These are phyloP conservation scores for Acanthopleura granulata DNA, from an alignment of 2,888 invertebrate genomes.

Conservation along the genomic window DNA sequence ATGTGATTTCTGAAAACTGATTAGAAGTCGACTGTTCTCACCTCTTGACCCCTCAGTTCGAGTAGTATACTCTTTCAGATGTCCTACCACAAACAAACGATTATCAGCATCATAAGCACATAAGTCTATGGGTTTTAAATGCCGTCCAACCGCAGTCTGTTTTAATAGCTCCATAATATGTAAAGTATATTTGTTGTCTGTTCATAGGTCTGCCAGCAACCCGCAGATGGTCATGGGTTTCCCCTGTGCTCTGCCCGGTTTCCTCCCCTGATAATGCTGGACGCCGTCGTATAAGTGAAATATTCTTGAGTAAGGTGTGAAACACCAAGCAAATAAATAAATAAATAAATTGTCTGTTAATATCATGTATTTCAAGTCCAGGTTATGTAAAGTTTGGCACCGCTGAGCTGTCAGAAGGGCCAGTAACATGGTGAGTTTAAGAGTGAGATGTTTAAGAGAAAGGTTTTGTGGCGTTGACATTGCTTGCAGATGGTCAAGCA, in stretches of 20 bases:
- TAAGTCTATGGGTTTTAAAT: neutral
- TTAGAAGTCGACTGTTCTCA: neutral
- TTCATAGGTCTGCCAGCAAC: no score
- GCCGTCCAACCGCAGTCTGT: neutral
- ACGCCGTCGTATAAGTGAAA: no score
- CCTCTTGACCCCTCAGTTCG: neutral
- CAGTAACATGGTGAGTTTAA: conserved; percentile 17
- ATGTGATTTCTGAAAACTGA: conserved; percentile 17
- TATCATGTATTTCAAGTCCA: neutral
- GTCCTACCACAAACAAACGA: neutral
- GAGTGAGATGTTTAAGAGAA: conserved; percentile 9
- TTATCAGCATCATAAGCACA: neutral
- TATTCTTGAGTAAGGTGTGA: no score
- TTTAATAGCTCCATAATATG: conserved; percentile 5
- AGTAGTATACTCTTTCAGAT: neutral
- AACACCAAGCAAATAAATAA: no score
- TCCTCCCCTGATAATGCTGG: no score
- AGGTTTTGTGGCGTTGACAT: neutral
- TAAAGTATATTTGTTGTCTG: conserved; percentile 4
- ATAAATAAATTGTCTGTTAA: no score
- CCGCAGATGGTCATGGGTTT: no score
- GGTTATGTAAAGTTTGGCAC: neutral
- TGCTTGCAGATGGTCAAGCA: neutral
- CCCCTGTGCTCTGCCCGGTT: no score
- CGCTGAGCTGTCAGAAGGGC: conserved; percentile 18